These are phyloP conservation scores for Anagyrus pseudococci DNA, from an alignment of 2,888 invertebrate genomes.

Conservation along the genomic window DNA sequence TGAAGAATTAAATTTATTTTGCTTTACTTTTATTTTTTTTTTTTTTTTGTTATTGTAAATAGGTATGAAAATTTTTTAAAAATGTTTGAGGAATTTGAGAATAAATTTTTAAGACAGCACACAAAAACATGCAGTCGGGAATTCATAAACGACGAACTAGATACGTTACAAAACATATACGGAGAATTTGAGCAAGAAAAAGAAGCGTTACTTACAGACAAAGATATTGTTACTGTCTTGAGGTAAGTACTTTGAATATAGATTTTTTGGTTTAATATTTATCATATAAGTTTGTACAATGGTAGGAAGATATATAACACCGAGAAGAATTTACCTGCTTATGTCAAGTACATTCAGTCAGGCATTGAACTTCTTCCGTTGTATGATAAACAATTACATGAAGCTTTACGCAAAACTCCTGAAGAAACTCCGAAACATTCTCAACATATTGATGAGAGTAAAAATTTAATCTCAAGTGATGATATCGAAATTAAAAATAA, in stretches of 20 bases:
- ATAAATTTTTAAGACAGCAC: slow-evolving; percentile 53
- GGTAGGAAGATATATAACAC: slow-evolving; percentile 7
- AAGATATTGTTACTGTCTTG: slow-evolving; percentile 35
- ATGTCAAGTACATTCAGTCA: slow-evolving; percentile 12
- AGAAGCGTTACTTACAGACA: slow-evolving; percentile 63
- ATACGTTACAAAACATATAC: slow-evolving; percentile 8
- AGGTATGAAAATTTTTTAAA: slow-evolving; percentile 62
- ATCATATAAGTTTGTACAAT: slow-evolving; percentile 1
- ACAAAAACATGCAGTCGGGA: slow-evolving; percentile 42
- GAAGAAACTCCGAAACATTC: neutral
- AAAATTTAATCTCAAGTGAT: slow-evolving; percentile 7
- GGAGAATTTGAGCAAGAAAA: slow-evolving; percentile 65
- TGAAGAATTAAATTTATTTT: slow-evolving; percentile 5
- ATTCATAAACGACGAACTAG: slow-evolving; percentile 16
- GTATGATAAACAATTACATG: slow-evolving; percentile 10
- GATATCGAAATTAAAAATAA: slow-evolving; percentile 28
- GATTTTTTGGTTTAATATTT: neutral
- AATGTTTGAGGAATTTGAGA: slow-evolving; percentile 61
- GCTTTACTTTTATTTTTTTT: slow-evolving; percentile 20
- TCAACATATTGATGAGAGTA: neutral
- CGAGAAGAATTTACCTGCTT: slow-evolving; percentile 22
- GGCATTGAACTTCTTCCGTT: slow-evolving; percentile 2
- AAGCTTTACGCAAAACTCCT: neutral
- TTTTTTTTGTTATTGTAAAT: slow-evolving; percentile 19
- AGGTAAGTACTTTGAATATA: neutral